Conservation (phyloP, 2,113 vertebrate species). For the Cololabis saira region DNA sequence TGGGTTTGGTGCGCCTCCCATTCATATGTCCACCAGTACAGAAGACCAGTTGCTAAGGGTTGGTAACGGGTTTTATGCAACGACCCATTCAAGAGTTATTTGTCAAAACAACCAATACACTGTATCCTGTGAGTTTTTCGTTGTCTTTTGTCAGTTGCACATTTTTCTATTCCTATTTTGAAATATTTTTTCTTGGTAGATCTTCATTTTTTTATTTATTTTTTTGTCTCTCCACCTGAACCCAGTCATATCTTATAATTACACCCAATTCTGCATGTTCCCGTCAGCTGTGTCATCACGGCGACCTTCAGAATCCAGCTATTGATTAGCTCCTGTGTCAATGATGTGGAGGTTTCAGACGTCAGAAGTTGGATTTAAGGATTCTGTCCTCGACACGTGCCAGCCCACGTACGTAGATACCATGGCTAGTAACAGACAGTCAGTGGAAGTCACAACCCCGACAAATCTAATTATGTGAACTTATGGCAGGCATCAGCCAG, state of each 20-base stretch:
- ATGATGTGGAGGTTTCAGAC: slow-evolving; percentile 61
- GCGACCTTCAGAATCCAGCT: slow-evolving; percentile 56
- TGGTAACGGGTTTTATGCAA: no score
- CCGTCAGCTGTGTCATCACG: slow-evolving; percentile 42
- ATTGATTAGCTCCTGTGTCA: slow-evolving; percentile 65
- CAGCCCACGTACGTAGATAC: slow-evolving; percentile 42
- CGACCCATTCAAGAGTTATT: no score
- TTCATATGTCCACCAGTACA: no score
- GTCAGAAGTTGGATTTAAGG: slow-evolving; percentile 64
- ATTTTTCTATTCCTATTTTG: no score
- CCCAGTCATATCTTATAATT: slow-evolving; percentile 32
- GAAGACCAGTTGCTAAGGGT: no score
- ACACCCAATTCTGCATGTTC: slow-evolving; percentile 38
- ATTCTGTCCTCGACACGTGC: slow-evolving; percentile 45
- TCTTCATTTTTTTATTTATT: no score
- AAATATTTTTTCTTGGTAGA: no score
- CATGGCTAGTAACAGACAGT: slow-evolving; percentile 52
- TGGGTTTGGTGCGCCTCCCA: no score
- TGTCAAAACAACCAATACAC: no score
- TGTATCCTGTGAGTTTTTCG: no score
- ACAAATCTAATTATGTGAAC: slow-evolving; percentile 72
- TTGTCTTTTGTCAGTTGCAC: no score
- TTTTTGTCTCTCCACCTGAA: not conserved
- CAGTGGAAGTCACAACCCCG: slow-evolving; percentile 64
- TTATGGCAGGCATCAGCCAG: slow-evolving; percentile 48